Base-by-base conservation (phyloP, 2,797 vertebrate species). In the Pipistrellus pipistrellus region DNA sequence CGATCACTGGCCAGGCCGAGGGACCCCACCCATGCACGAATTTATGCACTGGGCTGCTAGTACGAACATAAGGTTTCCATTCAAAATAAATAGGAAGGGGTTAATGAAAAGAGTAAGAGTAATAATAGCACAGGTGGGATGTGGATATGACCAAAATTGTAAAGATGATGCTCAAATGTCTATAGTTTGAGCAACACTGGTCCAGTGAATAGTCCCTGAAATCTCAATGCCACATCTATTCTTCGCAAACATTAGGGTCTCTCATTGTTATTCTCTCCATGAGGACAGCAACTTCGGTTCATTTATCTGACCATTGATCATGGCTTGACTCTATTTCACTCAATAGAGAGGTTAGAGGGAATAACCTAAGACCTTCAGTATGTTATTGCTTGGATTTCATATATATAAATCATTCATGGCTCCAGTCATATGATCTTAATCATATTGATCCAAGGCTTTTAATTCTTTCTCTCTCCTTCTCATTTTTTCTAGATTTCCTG, bases 381-480 rank as follows among this genome's bases (percentile, higher is more conserved):
- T 83, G 72, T 57, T 68, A 72, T 84, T 84, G 59, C 84, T 88
- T 92, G 72, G 80, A 91, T 88, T 94, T 93, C 91, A 88, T 55
- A 83, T 71, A 25, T 55, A 89, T 87, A 93, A 91, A 95, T 95
- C 68, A 95, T 93, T 95, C 89, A 87, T 87, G 72, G 57, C 76
- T 84, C 41, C 21, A 85, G 84, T 93, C 86, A 94, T 62, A 35
- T 23, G 62, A 92, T 91, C 85, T 93, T 82, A 92, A 81, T 84
- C 81, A 62, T 73, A 96, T 92, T 44, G 95, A 96, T 87, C 38
- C 27, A 76, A 90, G 38, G 76, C 62, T 96, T 95, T 96, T 94
- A 92, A 96, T 95, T 94, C 86, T 62, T 20, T 72, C 38, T 30
- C 68, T 64, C 27, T 57, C 23, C 51, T 46, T 38, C 59, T 82